Evolutionary conservation across 1,140 invertebrate species (phyloP), one percentile per base, ranked within the genome.

Genomic region (Ephestia elutella): DNA sequence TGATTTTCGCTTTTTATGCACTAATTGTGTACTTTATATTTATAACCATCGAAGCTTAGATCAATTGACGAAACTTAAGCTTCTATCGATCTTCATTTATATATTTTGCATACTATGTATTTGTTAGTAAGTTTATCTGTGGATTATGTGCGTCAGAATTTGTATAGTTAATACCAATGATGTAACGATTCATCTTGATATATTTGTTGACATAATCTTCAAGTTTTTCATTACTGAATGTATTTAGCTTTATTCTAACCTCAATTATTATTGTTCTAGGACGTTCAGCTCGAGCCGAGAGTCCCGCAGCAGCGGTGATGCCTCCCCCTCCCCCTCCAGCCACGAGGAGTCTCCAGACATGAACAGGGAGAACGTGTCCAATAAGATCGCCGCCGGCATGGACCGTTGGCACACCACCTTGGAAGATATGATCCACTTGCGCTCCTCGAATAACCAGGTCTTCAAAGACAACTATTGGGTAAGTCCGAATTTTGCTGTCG

Each of bases 401-500:
- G 85, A 87, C 71, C 82, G 85, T 64, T 87, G 85, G 85, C 85
- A 87, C 60, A 86, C 77, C 70, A 87, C 85, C 2, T 59, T 87
- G n/a, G 85, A 87, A 63, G 82, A 87, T 5, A 87, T 87, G 85
- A 87, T 87, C 15, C 66, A 86, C 56, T 66, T 87, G 8, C 73
- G 85, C 15, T 82, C 82, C 25, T 77, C 81, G 8, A 80, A 81
- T 59, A 86, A 83, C 49, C 80, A 85, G 30, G 79, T 75, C 4
- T 87, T 84, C 58, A 87, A 87, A 56, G 85, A 87, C 44, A 86
- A 86, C 54, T 87, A 86, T 59, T 87, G 85, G 82, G 85, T 87
- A 21, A 77, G 79, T 68, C 30, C 38, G 11, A 25, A 25, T 3
- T 25, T 25, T 25, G n/a, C n/a, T n/a, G 21, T 25, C 21, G 21